These are phyloP conservation scores for Drosophila rhopaloa DNA, from an alignment of 1,140 invertebrate genomes.

Conservation along the genomic window DNA sequence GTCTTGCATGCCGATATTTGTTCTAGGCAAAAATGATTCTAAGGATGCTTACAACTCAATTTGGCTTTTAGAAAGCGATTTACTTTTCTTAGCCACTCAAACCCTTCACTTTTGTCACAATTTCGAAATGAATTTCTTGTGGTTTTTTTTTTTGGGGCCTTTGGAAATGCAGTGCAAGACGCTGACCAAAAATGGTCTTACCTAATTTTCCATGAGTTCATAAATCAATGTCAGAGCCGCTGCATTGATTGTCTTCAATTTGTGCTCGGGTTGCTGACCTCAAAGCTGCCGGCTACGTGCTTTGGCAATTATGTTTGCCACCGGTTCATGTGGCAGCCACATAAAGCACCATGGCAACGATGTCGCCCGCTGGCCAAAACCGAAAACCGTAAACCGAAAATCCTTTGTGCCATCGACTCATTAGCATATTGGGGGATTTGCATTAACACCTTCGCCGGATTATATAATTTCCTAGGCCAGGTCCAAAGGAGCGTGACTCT, in stretches of 20 bases:
- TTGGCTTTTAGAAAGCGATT: slow-evolving; percentile 7
- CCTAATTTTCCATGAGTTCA: slow-evolving; percentile 81
- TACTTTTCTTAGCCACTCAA: neutral
- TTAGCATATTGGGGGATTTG: slow-evolving; percentile 83
- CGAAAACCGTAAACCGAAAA: slow-evolving; percentile 4
- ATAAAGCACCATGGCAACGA: slow-evolving; percentile 31
- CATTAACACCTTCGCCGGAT: slow-evolving; percentile 82
- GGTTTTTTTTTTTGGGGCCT: slow-evolving; percentile 7
- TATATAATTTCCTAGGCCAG: slow-evolving; percentile 76
- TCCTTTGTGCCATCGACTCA: slow-evolving; percentile 62
- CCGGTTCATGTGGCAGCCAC: slow-evolving; percentile 41
- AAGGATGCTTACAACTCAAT: neutral
- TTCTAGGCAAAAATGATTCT: neutral
- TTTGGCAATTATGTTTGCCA: slow-evolving; percentile 53
- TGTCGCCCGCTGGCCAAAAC: slow-evolving; percentile 12
- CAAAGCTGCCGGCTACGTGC: slow-evolving; percentile 41
- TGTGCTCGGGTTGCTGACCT: slow-evolving; percentile 55
- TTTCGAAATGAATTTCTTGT: slow-evolving; percentile 26
- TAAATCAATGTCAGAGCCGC: slow-evolving; percentile 74
- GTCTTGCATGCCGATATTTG: neutral
- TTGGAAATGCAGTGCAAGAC: slow-evolving; percentile 46
- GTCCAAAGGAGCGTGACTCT: slow-evolving; percentile 60
- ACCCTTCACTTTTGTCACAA: slow-evolving; percentile 44
- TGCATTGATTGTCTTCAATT: slow-evolving; percentile 79
- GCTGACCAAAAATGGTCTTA: slow-evolving; percentile 77